Conservation (phyloP, 2,888 invertebrate species). For the Timema cristinae region DNA sequence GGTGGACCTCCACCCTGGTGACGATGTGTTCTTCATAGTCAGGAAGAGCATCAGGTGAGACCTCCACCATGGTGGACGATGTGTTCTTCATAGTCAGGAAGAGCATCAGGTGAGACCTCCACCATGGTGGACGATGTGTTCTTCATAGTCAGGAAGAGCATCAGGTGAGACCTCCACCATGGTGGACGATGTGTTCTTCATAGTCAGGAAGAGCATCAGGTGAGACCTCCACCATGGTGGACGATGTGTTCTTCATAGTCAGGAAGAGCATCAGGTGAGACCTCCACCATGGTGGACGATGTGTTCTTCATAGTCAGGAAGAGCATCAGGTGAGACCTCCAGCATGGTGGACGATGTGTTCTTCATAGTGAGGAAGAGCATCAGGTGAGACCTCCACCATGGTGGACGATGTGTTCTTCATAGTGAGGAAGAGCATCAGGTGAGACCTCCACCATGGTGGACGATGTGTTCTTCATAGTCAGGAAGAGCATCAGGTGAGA, state of each 20-base stretch:
- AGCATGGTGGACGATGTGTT: slow-evolving; percentile 97
- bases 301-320: slow-evolving; percentile 94
- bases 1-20: slow-evolving; percentile 86
- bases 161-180: slow-evolving; percentile 83
- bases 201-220: slow-evolving; percentile 91
- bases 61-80: slow-evolving; percentile 94
- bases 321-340: slow-evolving; percentile 79
- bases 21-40: slow-evolving; percentile 96
- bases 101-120: slow-evolving; percentile 79
- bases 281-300: slow-evolving; percentile 94
- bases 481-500: slow-evolving; percentile 88
- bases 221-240: slow-evolving; percentile 87
- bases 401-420: slow-evolving; percentile 97
- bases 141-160: slow-evolving; percentile 95
- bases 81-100: slow-evolving; percentile 96
- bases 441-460: slow-evolving; percentile 85
- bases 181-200: slow-evolving; percentile 97
- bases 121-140: slow-evolving; percentile 97
- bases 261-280: slow-evolving; percentile 85
- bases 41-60: slow-evolving; percentile 85
- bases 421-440: slow-evolving; percentile 90
- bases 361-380: slow-evolving; percentile 93
- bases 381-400: slow-evolving; percentile 82
- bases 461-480: slow-evolving; percentile 96
- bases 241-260: slow-evolving; percentile 96